Conservation (phyloP, 2,113 vertebrate species). For the Sarotherodon lohbergeri region DNA sequence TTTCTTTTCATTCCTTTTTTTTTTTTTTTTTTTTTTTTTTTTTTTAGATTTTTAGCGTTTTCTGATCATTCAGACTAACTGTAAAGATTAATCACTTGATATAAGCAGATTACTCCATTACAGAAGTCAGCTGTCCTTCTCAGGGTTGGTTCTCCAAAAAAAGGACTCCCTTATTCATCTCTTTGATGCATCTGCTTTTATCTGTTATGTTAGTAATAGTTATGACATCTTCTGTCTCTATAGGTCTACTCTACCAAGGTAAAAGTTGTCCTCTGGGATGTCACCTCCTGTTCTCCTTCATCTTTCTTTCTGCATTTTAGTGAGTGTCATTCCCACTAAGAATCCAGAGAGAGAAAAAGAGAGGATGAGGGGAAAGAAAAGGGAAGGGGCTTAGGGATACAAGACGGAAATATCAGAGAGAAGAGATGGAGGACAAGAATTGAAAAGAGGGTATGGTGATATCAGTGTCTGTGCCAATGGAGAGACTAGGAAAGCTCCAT, state of each 20-base stretch:
- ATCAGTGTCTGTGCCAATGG: neutral
- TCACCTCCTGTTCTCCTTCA: neutral
- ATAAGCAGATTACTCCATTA: neutral
- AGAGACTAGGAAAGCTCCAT: constrained; percentile 34
- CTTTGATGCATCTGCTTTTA: neutral
- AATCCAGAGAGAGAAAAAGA: neutral
- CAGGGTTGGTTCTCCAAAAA: neutral
- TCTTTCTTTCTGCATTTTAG: neutral
- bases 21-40: no score
- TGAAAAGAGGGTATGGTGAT: constrained; percentile 8
- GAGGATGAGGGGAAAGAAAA: neutral
- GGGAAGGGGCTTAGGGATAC: neutral
- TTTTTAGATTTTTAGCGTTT: neutral
- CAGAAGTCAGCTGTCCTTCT: neutral
- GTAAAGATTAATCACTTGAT: neutral
- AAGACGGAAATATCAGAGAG: neutral
- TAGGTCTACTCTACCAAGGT: neutral
- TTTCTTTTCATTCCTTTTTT: no score
- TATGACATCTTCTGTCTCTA: neutral
- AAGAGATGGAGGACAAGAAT: neutral
- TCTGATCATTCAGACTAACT: neutral
- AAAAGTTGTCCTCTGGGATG: neutral
- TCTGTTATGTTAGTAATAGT: neutral
- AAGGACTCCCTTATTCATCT: neutral
- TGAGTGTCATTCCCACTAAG: constrained; percentile 3